Percentiles rank a stretch among this genome's conserved stretches.
Conservation (phyloP, 2,113 vertebrate genomes). For the Ictalurus furcatus region DNA sequence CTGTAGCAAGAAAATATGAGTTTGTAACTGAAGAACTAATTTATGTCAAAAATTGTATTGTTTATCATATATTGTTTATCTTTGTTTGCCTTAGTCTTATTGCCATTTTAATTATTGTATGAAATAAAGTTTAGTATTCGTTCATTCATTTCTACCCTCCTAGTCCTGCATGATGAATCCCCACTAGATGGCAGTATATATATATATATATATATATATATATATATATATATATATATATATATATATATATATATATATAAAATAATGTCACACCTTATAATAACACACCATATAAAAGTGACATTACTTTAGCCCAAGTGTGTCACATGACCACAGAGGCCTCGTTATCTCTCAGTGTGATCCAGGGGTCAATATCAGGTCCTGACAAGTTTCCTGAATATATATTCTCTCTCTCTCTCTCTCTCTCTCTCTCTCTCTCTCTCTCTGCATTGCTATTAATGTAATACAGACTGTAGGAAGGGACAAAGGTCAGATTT, state of each 20-base stretch:
- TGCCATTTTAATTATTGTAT: not conserved
- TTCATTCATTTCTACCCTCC: not conserved
- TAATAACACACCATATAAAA: not conserved
- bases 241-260: too few species aligned
- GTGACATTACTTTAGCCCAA: not conserved
- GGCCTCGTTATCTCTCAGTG: not conserved
- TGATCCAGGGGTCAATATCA: not conserved
- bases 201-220: too few species aligned
- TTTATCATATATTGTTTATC: too few species aligned
- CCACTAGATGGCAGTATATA: too few species aligned
- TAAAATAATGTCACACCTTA: too few species aligned
- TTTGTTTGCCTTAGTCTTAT: too few species aligned
- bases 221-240: too few species aligned
- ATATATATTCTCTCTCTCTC: too few species aligned
- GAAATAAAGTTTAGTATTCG: not conserved
- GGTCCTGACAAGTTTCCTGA: not conserved
- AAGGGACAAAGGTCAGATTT: not conserved
- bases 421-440: not conserved
- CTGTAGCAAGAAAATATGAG: too few species aligned
- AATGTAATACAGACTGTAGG: not conserved
- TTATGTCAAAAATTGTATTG: too few species aligned
- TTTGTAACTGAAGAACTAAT: too few species aligned
- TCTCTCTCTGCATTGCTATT: not conserved
- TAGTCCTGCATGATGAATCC: not conserved
- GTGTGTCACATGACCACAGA: not conserved